These are phyloP conservation scores for Spodoptera picta DNA, from an alignment of 2,888 invertebrate genomes.

Conservation along the genomic window DNA sequence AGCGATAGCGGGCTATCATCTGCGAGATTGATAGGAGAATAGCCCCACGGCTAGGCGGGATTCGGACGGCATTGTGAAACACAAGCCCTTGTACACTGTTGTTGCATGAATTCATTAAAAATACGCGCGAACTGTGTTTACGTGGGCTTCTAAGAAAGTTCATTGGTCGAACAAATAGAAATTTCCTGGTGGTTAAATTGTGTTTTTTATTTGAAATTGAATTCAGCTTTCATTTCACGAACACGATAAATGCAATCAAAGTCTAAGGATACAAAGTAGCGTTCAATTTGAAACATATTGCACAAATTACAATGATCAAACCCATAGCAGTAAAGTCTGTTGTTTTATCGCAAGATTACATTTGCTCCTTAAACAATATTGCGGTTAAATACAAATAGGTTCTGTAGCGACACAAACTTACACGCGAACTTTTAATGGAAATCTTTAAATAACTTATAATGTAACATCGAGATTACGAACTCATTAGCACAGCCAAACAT, in stretches of 20 bases:
- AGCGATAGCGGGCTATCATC: constrained; percentile 86
- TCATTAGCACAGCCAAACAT: constrained; percentile 75
- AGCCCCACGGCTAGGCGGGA: constrained; percentile 82
- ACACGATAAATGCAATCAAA: not conserved
- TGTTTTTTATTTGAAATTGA: constrained; percentile 26
- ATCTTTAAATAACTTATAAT: constrained; percentile 67
- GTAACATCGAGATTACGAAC: constrained; percentile 69
- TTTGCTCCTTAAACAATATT: constrained; percentile 35
- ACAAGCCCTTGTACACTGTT: constrained; percentile 64
- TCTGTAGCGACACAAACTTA: constrained; percentile 54
- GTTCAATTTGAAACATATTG: constrained; percentile 10
- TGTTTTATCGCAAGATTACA: constrained; percentile 33
- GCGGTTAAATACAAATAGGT: constrained; percentile 46
- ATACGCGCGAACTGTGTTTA: constrained; percentile 63
- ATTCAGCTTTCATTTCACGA: not conserved
- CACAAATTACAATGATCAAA: constrained; percentile 1
- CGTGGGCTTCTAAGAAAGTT: constrained; percentile 51
- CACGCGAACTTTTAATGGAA: constrained; percentile 66
- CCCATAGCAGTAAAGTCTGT: constrained; percentile 11
- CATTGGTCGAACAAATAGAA: constrained; percentile 43
- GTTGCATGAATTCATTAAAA: constrained; percentile 78
- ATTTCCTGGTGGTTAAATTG: constrained; percentile 30
- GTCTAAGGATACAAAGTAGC: not conserved
- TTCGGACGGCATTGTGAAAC: constrained; percentile 79
- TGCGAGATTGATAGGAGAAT: constrained; percentile 87